Evolutionary conservation across 1,140 invertebrate species (phyloP).

Genomic region (Listronotus oregonensis): DNA sequence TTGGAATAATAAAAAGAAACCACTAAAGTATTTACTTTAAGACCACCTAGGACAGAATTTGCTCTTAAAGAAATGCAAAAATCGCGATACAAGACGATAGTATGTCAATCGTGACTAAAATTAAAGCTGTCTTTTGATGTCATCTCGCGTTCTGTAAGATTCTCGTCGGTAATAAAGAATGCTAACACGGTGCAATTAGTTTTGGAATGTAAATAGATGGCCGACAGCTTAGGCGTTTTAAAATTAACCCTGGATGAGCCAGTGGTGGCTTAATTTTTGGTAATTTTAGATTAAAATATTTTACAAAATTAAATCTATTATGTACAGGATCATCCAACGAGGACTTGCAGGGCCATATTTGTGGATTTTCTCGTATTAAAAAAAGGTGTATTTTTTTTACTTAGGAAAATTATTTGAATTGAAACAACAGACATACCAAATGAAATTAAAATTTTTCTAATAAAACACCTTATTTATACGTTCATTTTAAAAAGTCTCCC

Average conservation of each 20-base stretch:
- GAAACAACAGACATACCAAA: too few relatives aligned
- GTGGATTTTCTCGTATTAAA: too few relatives aligned
- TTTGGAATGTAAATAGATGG: constrained; percentile 32
- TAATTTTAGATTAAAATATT: too few relatives aligned
- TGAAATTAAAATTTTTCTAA: too few relatives aligned
- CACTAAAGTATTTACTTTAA: not conserved
- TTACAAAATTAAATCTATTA: too few relatives aligned
- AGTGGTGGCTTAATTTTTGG: constrained; percentile 14
- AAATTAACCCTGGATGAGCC: constrained; percentile 4
- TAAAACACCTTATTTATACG: too few relatives aligned
- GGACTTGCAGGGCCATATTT: not conserved
- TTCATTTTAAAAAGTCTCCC: too few relatives aligned
- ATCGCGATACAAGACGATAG: constrained; percentile 9
- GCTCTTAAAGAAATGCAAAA: not conserved
- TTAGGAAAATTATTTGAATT: too few relatives aligned
- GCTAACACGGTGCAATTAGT: constrained; percentile 31
- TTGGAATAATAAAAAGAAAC: not conserved
- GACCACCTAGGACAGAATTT: constrained; percentile 16
- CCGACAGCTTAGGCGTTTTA: constrained; percentile 13
- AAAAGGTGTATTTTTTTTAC: too few relatives aligned
- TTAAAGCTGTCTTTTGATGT: constrained; percentile 27
- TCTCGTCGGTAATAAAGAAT: constrained; percentile 25
- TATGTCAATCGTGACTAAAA: constrained; percentile 31
- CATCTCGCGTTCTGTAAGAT: constrained; percentile 23
- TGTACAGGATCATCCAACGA: too few relatives aligned